A percentile compares a stretch with the other conserved stretches of the same genome.
phyloP scores from a whole-genome alignment of 2,888 invertebrate species.

The Philaethria dido region DNA sequence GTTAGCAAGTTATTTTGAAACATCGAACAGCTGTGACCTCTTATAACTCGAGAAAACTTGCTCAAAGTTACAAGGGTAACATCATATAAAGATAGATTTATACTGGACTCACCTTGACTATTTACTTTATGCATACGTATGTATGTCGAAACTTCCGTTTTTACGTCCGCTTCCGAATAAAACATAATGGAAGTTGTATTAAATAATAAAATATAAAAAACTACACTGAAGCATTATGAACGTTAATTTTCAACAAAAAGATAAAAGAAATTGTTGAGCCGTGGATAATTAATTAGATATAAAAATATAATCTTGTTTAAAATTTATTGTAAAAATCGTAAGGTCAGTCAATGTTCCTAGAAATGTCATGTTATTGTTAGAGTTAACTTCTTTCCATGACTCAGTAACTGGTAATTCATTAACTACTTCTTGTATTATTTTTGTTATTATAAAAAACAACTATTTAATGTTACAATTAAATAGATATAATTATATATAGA shows the following conservation, averaged over 20 bases:
- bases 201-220: neutral
- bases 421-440: too few relatives aligned
- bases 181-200: slow-evolving; percentile 19
- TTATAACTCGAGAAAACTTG: slow-evolving; percentile 42
- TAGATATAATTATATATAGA: too few relatives aligned
- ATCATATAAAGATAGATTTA: slow-evolving; percentile 39
- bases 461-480: too few relatives aligned
- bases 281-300: too few relatives aligned
- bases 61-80: slow-evolving; percentile 41
- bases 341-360: neutral
- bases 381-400: neutral
- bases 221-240: neutral
- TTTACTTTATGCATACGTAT: slow-evolving; percentile 35
- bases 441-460: too few relatives aligned
- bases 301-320: neutral
- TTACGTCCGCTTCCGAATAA: slow-evolving; percentile 45
- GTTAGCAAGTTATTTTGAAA: slow-evolving; percentile 29
- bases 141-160: slow-evolving; percentile 42
- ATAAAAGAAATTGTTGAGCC: neutral
- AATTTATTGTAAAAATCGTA: neutral
- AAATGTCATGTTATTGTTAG: neutral
- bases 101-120: slow-evolving; percentile 39
- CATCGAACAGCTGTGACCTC: slow-evolving; percentile 39
- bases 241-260: neutral
- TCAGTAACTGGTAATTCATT: neutral